Base-by-base conservation (phyloP, 2,888 invertebrate species). In the Hymenopus coronatus region DNA sequence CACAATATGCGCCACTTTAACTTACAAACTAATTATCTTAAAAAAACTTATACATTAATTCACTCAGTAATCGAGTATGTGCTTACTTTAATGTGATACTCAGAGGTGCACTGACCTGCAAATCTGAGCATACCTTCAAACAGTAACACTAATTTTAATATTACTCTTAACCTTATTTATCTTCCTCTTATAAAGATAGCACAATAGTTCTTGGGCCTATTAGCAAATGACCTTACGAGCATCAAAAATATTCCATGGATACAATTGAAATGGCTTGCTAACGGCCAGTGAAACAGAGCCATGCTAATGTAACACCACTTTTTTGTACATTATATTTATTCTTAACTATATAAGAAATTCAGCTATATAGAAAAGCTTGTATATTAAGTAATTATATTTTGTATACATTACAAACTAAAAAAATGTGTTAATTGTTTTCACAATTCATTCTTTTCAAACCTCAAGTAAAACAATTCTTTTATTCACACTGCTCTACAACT, bases 161-260 rank as follows among this genome's bases (percentile, higher is more conserved):
- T 87, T 85, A 85, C n/a, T 85, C 40, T 30, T 87, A 87, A 82
- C 15, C 87, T 28, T 87, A 82, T 82, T 82, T 87, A 87, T 27
- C 30, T 87, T 87, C 84, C 82, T 87, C 82, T 81, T 87, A 70
- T 70, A 87, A 40, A 82, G 82, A 87, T 40, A 87, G 82, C 87
- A 82, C 40, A 70, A 25, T 70, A 25, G 54, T 87, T 87, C 82
- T 82, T 87, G 87, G 87, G 82, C 87, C 82, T 87, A 82, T 82
- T 82, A 87, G 87, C 82, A 82, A 87, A 87, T 33, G 40, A 82
- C 87, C 33, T 87, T 82, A 33, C 40, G n/a, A 82, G 82, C 82
- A 82, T 82, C 81, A 82, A 87, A 70, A 70, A 40, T 20, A 70
- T 3, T 70, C 82, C 82, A 70, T 86, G 86, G 86, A 86, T 86